Evolutionary conservation across 1,140 invertebrate species (phyloP), one percentile per base, ranked within the genome.

Genomic region (Parasteatoda tepidariorum): DNA sequence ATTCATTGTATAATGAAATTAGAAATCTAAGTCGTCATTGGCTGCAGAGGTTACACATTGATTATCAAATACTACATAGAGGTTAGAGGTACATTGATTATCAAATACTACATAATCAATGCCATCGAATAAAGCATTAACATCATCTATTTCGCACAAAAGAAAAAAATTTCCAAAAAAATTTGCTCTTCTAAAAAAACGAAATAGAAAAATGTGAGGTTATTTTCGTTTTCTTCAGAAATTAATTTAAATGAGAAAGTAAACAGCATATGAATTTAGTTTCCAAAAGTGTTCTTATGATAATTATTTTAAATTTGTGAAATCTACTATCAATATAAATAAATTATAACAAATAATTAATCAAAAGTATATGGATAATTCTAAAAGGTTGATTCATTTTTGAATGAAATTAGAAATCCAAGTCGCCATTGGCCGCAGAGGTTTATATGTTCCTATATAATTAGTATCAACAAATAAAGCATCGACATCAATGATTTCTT

Each of bases 101-200:
- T 0, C 15, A 33, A 2, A 24, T 28, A n/a, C 64, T 68, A 79
- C 76, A 79, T 79, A 79, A 79, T 78, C 33, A 78, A 61, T 78
- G 41, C 28, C 30, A 41, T 68, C 33, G 11, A n/a, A 48, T 9
- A 57, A 75, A n/a, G 11, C 22, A 75, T 33, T 24, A 61, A 1
- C 62, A 9, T 61, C 59, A 11, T n/a, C n/a, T n/a, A n/a, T 24
- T 30, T 61, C 22, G n/a, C 3, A 55, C 48, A 61, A 61, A 24
- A 24, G 28, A 13, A 24, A 61, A 11, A 18, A 22, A n/a, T n/a
- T 22, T 22, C 22, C 59, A 24, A 30, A 24, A 61, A 48, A 48
- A 13, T 13, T 13, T 48, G 18, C n/a, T 3, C 13, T 13, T 24
- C 13, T 6, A 24, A 11, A 24, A 15, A 2, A 61, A 24, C n/a